phyloP scores from a whole-genome alignment of 92 coral and sea anemone species.

The Actinernus sp. region DNA sequence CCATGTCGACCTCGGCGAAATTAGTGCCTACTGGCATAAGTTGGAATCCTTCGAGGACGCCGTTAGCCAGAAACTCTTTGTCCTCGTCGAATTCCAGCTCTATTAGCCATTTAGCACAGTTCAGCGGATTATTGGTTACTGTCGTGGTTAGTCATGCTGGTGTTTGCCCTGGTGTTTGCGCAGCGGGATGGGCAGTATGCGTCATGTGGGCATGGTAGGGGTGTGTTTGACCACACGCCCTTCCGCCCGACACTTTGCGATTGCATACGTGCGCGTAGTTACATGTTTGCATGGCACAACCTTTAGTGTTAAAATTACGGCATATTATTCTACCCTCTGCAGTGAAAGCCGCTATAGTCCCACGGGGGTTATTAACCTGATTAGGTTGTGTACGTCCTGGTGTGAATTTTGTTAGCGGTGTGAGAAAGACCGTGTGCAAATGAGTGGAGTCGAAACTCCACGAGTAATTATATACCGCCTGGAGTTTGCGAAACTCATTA shows the following conservation, averaged over 20 bases:
- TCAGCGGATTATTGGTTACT: neutral
- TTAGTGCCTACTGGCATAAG: neutral
- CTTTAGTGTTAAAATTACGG: slow-evolving; percentile 12
- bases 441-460: slow-evolving; percentile 60
- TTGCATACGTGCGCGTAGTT: slow-evolving; percentile 12
- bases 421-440: slow-evolving; percentile 37
- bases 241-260: slow-evolving; percentile 12
- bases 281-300: neutral
- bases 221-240: slow-evolving; percentile 18
- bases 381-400: neutral
- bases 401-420: slow-evolving; percentile 9
- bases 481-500: slow-evolving; percentile 50
- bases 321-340: slow-evolving; percentile 19
- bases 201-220: neutral
- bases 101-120: slow-evolving; percentile 7
- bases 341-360: neutral
- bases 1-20: neutral
- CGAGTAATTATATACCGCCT: slow-evolving; percentile 33
- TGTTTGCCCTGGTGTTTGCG: too few relatives aligned
- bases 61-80: neutral
- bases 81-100: slow-evolving; percentile 9
- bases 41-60: slow-evolving; percentile 7
- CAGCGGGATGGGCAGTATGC: neutral
- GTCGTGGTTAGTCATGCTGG: slow-evolving; percentile 12
- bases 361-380: neutral